Evolutionary conservation across 2,797 vertebrate genomes (phyloP).

Genomic region (Taeniopygia guttata): DNA sequence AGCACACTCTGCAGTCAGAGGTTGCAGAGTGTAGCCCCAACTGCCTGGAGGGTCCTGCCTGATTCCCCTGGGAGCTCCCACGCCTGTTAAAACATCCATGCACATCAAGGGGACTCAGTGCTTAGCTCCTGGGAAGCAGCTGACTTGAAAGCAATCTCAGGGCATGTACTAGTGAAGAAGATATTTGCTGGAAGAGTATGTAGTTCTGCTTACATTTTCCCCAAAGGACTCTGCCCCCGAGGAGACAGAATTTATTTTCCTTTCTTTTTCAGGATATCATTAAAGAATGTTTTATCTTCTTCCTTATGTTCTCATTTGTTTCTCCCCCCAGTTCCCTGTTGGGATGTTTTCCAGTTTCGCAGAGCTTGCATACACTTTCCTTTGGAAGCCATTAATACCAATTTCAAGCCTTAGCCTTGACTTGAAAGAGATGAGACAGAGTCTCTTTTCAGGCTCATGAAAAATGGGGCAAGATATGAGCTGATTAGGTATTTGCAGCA

Average conservation of each 20-base stretch:
- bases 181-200: neutral
- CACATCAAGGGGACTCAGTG: neutral
- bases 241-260: neutral
- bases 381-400: neutral
- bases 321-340: neutral
- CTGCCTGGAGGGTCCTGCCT: neutral
- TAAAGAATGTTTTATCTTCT: constrained; percentile 5
- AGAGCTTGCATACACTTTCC: neutral
- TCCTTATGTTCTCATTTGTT: neutral
- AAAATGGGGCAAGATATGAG: neutral
- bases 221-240: neutral
- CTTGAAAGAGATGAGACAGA: neutral
- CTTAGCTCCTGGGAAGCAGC: neutral
- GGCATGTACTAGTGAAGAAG: neutral
- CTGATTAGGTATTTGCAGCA: neutral
- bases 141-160: neutral
- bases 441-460: neutral
- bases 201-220: neutral
- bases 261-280: neutral
- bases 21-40: neutral
- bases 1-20: accelerated
- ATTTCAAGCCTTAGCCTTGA: neutral
- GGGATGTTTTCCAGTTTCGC: neutral
- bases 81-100: neutral
- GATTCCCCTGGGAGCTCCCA: neutral